These are phyloP conservation scores for Chlamydotis undulata DNA, from an alignment of 2,113 vertebrate species.

Conservation along the genomic window DNA sequence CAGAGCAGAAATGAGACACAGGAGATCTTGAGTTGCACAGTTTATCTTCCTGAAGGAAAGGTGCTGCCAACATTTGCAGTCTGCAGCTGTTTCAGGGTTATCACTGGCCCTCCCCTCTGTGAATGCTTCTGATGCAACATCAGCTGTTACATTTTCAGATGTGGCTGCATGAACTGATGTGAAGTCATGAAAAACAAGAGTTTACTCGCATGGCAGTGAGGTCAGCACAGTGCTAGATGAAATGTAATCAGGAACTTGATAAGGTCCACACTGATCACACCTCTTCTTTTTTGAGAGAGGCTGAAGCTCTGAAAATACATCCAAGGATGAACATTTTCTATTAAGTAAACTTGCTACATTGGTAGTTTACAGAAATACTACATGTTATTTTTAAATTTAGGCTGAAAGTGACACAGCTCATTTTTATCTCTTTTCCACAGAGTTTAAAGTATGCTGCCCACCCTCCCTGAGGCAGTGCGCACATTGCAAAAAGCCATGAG, in stretches of 20 bases:
- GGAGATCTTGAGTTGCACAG: not conserved
- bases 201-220: not conserved
- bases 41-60: not conserved
- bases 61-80: not conserved
- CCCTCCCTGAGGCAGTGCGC: not conserved
- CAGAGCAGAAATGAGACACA: not conserved
- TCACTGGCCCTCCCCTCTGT: not conserved
- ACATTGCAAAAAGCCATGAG: not conserved
- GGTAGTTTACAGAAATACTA: not conserved
- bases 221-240: not conserved
- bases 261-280: not conserved
- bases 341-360: not conserved
- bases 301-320: not conserved
- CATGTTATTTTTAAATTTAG: not conserved
- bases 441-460: not conserved
- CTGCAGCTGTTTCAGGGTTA: not conserved
- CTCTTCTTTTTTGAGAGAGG: not conserved
- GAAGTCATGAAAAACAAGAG: not conserved
- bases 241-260: not conserved
- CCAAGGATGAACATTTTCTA: not conserved
- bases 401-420: not conserved
- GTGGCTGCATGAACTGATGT: not conserved
- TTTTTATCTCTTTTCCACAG: constrained; percentile 13
- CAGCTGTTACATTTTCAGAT: not conserved
- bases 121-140: not conserved